A percentile compares a stretch with the other conserved stretches of the same genome.
phyloP scores from a whole-genome alignment of 2,888 invertebrate genomes.

The Fissipunctia ypsillon region DNA sequence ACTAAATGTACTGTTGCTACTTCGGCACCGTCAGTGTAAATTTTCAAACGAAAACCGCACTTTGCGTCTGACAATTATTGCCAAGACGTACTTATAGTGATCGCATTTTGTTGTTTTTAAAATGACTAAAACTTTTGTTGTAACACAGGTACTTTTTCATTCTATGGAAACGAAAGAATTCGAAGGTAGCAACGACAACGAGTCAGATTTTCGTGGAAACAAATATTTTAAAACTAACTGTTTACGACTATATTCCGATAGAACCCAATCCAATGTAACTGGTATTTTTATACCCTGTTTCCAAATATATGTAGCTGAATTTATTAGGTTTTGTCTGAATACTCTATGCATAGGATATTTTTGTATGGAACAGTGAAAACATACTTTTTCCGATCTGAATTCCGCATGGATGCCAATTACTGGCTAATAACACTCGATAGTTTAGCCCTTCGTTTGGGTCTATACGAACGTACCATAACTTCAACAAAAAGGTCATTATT shows the following conservation, averaged over 20 bases:
- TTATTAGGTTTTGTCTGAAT: conserved; percentile 18
- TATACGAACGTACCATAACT: conserved; percentile 11
- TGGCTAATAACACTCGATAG: background rate
- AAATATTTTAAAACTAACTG: conserved; percentile 26
- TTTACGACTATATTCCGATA: conserved; percentile 12
- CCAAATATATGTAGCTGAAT: conserved; percentile 17
- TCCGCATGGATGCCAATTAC: background rate
- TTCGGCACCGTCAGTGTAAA: too few relatives aligned
- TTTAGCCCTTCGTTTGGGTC: background rate
- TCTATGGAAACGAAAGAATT: background rate
- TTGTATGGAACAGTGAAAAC: background rate
- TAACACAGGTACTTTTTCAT: background rate
- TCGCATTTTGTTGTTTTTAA: background rate
- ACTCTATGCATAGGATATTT: conserved; percentile 16
- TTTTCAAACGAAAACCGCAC: background rate
- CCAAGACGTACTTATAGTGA: too few relatives aligned
- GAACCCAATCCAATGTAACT: conserved; percentile 30
- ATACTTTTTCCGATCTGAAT: background rate
- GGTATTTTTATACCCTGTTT: conserved; percentile 23
- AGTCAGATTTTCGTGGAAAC: conserved; percentile 11
- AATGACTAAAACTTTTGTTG: background rate
- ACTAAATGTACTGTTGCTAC: too few relatives aligned
- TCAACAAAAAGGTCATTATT: background rate
- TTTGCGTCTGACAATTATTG: background rate
- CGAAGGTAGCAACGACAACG: background rate